Conservation (phyloP, 2,888 invertebrate species). For the Thyatira batis region DNA sequence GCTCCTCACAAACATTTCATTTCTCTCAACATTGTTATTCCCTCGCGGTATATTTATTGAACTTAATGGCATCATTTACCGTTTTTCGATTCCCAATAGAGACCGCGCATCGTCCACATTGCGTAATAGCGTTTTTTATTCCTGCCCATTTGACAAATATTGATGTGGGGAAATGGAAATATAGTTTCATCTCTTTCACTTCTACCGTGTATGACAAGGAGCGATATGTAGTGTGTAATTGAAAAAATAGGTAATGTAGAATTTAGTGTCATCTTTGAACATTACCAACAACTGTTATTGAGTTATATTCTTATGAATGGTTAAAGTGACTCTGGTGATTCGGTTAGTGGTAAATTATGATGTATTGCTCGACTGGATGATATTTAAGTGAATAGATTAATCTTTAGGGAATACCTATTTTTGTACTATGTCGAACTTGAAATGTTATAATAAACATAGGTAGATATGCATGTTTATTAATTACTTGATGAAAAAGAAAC, state of each 20-base stretch:
- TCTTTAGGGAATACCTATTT: too few relatives aligned
- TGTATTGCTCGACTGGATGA: slow-evolving; percentile 53
- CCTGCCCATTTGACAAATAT: slow-evolving; percentile 65
- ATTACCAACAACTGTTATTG: slow-evolving; percentile 44
- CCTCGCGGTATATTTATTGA: slow-evolving; percentile 69
- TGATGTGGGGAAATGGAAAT: slow-evolving; percentile 37
- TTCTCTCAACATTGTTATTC: slow-evolving; percentile 47
- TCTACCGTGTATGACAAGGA: not conserved
- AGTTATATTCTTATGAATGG: slow-evolving; percentile 39
- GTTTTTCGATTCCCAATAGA: slow-evolving; percentile 61
- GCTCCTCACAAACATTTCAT: slow-evolving; percentile 45
- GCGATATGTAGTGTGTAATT: not conserved
- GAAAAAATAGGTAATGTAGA: not conserved
- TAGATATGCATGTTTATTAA: too few relatives aligned
- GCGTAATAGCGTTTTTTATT: slow-evolving; percentile 54
- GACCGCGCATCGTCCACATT: slow-evolving; percentile 42
- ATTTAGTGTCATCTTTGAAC: slow-evolving; percentile 12
- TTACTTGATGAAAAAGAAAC: too few relatives aligned
- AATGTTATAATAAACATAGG: too few relatives aligned
- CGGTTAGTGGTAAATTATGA: slow-evolving; percentile 55
- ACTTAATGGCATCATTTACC: slow-evolving; percentile 76
- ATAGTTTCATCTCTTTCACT: not conserved
- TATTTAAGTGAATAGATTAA: too few relatives aligned
- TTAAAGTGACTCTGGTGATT: slow-evolving; percentile 65
- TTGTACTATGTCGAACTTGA: too few relatives aligned